Base-by-base conservation (phyloP, 2,113 vertebrate species). In the Grammomys dolichurus region DNA sequence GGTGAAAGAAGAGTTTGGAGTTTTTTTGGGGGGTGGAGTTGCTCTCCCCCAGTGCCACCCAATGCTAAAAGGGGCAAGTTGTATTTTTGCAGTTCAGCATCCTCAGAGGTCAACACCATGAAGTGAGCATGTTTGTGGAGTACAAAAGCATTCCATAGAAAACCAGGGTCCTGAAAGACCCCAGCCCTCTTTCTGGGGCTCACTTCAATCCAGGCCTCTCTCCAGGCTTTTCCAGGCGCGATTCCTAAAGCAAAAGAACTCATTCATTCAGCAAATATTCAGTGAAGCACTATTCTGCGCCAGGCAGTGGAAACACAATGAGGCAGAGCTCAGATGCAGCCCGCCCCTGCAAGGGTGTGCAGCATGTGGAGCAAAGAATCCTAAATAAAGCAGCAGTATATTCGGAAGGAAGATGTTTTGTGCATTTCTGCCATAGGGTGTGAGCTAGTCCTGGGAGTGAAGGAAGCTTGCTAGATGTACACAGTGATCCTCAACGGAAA, bases 231-330 rank as follows among this genome's bases (percentile, higher is more conserved):
- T 63, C 43, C 14, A 12, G 48, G 78, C n/a, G 43, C 20, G n/a
- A 75, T 58, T 26, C 3, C 86, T 5, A 63, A 82, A 86, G 11
- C 51, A 54, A 95, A 92, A 89, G 8, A 81, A 88, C 24, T 87
- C 43, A 87, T 69, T 94, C 82, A 46, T 89, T 91, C 67, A 56
- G 67, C 58, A 92, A 75, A 81, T 20, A 51, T 24, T 90, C 84
- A 11, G 36, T 46, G 43, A 89, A 73, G 56, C 80, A 43, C 22
- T 85, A 20, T 43, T 46, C 8, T 5, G 3, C 46, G 12, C 36
- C 94, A 94, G 65, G 16, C 31, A 76, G 13, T 2, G 46, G 58
- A 81, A 88, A 77, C 40, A 12, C 46, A 75, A 36, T 6, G 13
- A 65, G 14, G 8, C 84, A 16, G 51, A 93, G 43, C 76, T 75